Conservation (phyloP, 2,888 invertebrate species). For the Agrochola lota region DNA sequence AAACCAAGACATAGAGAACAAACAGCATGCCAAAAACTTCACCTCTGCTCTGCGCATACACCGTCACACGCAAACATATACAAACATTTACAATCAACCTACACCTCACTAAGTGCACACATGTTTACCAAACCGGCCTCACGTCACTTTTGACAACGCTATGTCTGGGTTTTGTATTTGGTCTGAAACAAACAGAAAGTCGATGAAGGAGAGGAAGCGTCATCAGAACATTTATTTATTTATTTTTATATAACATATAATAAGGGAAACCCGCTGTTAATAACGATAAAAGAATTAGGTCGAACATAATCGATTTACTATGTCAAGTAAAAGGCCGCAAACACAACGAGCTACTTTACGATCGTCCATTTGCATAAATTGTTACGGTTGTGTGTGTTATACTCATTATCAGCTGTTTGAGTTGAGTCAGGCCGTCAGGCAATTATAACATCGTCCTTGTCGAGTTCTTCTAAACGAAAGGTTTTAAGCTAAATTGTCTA, state of each 20-base stretch:
- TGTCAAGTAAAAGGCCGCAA: slow-evolving; percentile 35
- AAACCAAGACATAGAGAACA: too few relatives aligned
- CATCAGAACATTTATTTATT: neutral
- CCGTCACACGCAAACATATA: too few relatives aligned
- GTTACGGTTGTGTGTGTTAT: slow-evolving; percentile 29
- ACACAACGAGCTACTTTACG: slow-evolving; percentile 19
- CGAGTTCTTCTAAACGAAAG: neutral
- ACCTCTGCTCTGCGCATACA: too few relatives aligned
- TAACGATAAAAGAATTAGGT: slow-evolving; percentile 39
- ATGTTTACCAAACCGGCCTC: too few relatives aligned
- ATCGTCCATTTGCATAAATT: slow-evolving; percentile 46
- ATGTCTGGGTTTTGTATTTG: too few relatives aligned
- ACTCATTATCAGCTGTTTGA: slow-evolving; percentile 32
- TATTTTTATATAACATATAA: neutral
- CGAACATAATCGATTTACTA: slow-evolving; percentile 10
- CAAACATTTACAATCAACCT: too few relatives aligned
- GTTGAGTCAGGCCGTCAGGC: slow-evolving; percentile 32
- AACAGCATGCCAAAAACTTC: too few relatives aligned
- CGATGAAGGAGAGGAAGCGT: neutral
- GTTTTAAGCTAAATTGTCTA: slow-evolving; percentile 33
- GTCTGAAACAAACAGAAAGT: too few relatives aligned
- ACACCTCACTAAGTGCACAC: too few relatives aligned
- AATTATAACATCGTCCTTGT: slow-evolving; percentile 27
- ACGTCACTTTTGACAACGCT: too few relatives aligned
- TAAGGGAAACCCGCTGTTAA: neutral